Evolutionary conservation across 30 jellyfish, hydroid and myxozoan species (phyloP).

Genomic region (Chrysaora quinquecirrha): DNA sequence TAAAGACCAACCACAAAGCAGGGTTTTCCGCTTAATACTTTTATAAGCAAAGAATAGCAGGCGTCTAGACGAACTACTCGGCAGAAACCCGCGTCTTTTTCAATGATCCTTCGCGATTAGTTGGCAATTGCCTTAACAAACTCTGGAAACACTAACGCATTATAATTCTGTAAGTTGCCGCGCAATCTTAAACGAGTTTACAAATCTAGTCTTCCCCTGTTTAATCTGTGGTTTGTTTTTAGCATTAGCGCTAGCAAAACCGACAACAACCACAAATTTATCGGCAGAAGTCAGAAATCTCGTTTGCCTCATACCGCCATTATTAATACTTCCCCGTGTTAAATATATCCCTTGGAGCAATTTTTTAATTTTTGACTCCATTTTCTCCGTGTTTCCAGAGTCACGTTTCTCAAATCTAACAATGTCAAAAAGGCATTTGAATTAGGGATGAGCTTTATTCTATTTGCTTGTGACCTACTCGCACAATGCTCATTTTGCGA

Average conservation of each 20-base stretch:
- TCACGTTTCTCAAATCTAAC: too few relatives aligned
- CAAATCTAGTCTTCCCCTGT: background rate
- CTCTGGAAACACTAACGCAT: background rate
- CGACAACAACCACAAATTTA: background rate
- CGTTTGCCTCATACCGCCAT: background rate
- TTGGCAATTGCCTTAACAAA: background rate
- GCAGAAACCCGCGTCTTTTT: background rate
- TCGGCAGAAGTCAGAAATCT: background rate
- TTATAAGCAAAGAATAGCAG: background rate
- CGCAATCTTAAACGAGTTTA: background rate
- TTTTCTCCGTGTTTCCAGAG: background rate
- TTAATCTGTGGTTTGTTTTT: background rate
- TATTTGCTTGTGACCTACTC: too few relatives aligned
- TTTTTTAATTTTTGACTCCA: background rate
- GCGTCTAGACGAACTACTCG: constrained; percentile 2
- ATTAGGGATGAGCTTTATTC: background rate
- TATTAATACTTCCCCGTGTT: too few relatives aligned
- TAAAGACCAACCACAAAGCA: background rate
- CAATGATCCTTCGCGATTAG: background rate
- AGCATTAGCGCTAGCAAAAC: background rate
- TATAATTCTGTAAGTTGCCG: background rate
- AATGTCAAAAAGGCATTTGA: too few relatives aligned
- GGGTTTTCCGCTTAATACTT: background rate
- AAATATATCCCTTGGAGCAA: background rate
- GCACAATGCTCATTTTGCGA: too few relatives aligned